Percentiles rank a stretch among this genome's conserved stretches.
These are phyloP conservation scores for Cataglyphis hispanica DNA, from an alignment of 1,140 invertebrate genomes.

Conservation along the genomic window DNA sequence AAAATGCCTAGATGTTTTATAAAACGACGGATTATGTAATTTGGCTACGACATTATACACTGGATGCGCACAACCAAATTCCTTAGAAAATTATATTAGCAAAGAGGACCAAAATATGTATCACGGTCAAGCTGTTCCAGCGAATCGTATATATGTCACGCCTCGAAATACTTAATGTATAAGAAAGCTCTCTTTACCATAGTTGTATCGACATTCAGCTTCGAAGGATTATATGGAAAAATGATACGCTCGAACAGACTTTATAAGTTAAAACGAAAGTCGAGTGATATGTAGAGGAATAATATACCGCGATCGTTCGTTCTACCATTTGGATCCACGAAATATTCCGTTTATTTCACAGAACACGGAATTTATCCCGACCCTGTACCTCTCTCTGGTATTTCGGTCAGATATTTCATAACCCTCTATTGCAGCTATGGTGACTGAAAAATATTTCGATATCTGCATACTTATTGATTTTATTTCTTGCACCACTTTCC, in stretches of 20 bases:
- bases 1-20: too few species aligned
- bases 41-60: too few species aligned
- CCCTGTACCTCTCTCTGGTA: constrained; percentile 45
- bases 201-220: constrained; percentile 25
- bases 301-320: constrained; percentile 58
- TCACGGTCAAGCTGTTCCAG: constrained; percentile 10
- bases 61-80: background rate
- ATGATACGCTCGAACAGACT: constrained; percentile 34
- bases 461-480: constrained; percentile 64
- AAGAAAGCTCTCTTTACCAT: constrained; percentile 4
- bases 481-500: constrained; percentile 10
- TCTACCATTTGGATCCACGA: constrained; percentile 49
- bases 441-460: constrained; percentile 67
- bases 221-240: constrained; percentile 42
- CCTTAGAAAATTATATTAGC: background rate
- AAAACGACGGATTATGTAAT: too few species aligned
- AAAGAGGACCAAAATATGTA: too few species aligned
- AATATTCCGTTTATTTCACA: constrained; percentile 67
- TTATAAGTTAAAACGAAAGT: constrained; percentile 49
- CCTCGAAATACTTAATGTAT: constrained; percentile 13
- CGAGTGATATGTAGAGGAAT: constrained; percentile 31
- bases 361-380: constrained; percentile 72
- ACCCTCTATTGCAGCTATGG: constrained; percentile 57
- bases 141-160: background rate
- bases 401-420: constrained; percentile 80